A percentile compares a stretch with the other conserved stretches of the same genome.
These are phyloP conservation scores for Anguilla anguilla DNA, from an alignment of 2,797 vertebrate species.

Conservation along the genomic window DNA sequence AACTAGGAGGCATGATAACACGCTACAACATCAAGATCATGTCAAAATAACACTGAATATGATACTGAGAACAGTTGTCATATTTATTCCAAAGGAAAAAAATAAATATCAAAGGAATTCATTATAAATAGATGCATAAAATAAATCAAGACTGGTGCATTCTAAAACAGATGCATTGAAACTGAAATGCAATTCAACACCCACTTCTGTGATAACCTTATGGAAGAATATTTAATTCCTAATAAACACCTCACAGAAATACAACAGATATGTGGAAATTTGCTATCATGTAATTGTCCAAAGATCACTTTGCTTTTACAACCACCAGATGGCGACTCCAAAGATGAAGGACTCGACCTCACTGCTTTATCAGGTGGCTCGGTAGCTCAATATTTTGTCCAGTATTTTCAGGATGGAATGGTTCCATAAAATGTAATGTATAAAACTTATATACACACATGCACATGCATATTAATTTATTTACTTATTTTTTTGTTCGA, in stretches of 20 bases:
- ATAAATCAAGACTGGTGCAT: neutral
- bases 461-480: neutral
- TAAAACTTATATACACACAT: too few relatives aligned
- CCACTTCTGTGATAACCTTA: neutral
- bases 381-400: neutral
- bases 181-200: too few relatives aligned
- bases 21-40: too few relatives aligned
- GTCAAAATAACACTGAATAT: too few relatives aligned
- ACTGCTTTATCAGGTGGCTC: too few relatives aligned
- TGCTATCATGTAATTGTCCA: slow-evolving; percentile 25
- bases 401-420: neutral
- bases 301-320: slow-evolving; percentile 29
- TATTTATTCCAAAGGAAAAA: neutral
- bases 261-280: neutral
- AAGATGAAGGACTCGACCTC: neutral
- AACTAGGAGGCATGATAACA: too few relatives aligned
- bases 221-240: too few relatives aligned
- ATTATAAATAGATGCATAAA: neutral
- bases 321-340: slow-evolving; percentile 25
- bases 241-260: neutral
- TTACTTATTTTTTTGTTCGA: neutral
- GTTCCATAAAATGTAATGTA: neutral
- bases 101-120: neutral
- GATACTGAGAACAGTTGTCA: neutral
- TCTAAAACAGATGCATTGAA: neutral